phyloP scores from a whole-genome alignment of 2,113 vertebrate genomes.

The Tylochromis polylepis region DNA sequence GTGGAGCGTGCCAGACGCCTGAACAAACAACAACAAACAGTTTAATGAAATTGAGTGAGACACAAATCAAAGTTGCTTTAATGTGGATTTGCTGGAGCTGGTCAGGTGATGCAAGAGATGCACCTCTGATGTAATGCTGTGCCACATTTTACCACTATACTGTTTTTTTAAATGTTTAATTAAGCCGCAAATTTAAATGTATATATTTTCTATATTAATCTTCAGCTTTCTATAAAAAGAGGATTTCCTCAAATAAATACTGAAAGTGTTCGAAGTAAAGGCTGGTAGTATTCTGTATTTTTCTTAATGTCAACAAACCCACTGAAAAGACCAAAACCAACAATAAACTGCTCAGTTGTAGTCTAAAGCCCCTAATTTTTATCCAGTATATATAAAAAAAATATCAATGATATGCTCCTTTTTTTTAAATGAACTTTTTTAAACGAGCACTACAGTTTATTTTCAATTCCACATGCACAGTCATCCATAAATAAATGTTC shows the following conservation, averaged over 20 bases:
- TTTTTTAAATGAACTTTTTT: background rate
- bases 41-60: slow-evolving; percentile 5
- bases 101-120: slow-evolving; percentile 4
- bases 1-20: slow-evolving; percentile 95
- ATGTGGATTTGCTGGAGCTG: background rate
- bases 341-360: background rate
- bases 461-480: background rate
- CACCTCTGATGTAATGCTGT: background rate
- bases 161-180: background rate
- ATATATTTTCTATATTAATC: background rate
- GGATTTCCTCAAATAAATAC: background rate
- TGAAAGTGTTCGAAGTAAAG: background rate
- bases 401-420: background rate
- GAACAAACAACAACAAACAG: slow-evolving; percentile 47
- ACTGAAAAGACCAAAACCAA: background rate
- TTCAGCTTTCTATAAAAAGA: background rate
- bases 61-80: background rate
- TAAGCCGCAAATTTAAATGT: background rate
- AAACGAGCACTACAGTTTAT: background rate
- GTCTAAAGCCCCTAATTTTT: background rate
- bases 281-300: background rate
- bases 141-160: background rate
- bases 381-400: background rate
- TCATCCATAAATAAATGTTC: background rate
- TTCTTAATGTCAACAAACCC: background rate